These are phyloP conservation scores for Alectura lathami DNA, from an alignment of 2,113 vertebrate genomes.

Conservation along the genomic window DNA sequence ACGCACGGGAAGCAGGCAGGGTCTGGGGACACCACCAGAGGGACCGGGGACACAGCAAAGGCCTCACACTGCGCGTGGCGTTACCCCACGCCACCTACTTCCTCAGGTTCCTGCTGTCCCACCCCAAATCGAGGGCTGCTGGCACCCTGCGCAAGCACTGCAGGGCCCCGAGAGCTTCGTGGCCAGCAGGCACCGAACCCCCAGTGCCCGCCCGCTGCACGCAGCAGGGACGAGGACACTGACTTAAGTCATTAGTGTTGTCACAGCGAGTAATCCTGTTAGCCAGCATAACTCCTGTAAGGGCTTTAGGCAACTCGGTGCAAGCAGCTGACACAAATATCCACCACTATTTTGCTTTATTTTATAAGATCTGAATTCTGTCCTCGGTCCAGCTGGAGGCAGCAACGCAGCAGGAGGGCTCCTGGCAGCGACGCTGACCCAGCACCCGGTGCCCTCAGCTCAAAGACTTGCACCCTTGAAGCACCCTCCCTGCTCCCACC, in stretches of 20 bases:
- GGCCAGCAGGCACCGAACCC: rapidly evolving
- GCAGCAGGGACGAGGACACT: background rate
- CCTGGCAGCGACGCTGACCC: background rate
- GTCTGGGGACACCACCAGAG: too few species aligned
- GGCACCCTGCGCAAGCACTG: too few species aligned
- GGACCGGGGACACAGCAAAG: rapidly evolving
- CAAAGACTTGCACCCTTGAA: background rate
- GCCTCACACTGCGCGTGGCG: too few species aligned
- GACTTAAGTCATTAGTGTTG: background rate
- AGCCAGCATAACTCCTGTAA: background rate
- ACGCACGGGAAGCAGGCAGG: too few species aligned
- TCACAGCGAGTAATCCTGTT: slow-evolving; percentile 19
- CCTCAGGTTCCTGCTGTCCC: background rate
- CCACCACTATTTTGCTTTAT: too few species aligned
- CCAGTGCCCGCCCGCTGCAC: background rate
- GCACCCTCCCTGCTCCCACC: background rate
- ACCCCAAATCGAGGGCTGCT: too few species aligned
- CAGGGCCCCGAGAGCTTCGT: background rate
- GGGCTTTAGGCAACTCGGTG: background rate
- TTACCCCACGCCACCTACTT: background rate
- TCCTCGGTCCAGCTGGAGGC: background rate
- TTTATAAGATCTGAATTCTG: background rate
- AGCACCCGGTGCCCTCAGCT: background rate
- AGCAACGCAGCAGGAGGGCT: background rate
- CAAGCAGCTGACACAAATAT: background rate